phyloP scores from a whole-genome alignment of 1,140 invertebrate species.

The Monomorium pharaonis region DNA sequence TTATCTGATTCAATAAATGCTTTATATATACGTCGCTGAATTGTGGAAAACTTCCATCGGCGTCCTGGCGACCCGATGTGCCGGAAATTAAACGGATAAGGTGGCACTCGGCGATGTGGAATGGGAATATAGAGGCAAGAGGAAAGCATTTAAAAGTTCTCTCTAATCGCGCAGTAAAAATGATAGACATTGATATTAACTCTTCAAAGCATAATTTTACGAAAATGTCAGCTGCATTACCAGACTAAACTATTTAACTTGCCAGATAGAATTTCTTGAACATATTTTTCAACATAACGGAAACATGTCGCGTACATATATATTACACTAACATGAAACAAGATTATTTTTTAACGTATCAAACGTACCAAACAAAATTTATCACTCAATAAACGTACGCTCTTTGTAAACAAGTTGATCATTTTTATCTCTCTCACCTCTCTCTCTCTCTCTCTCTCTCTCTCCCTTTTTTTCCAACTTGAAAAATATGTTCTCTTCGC shows the following conservation, averaged over 20 bases:
- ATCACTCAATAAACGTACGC: not conserved
- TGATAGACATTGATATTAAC: slow-evolving; percentile 11
- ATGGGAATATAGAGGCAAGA: slow-evolving; percentile 1
- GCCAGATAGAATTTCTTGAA: slow-evolving; percentile 11
- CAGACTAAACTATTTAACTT: slow-evolving; percentile 30
- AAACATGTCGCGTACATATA: not conserved
- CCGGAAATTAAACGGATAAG: slow-evolving; percentile 58
- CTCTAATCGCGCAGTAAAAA: slow-evolving; percentile 22
- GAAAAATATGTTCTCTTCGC: not conserved
- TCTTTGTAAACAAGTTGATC: slow-evolving; percentile 28
- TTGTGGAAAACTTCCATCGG: slow-evolving; percentile 49
- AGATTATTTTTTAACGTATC: slow-evolving; percentile 1
- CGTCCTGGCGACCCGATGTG: slow-evolving; percentile 9
- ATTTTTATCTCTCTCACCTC: slow-evolving; percentile 20
- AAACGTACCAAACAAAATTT: slow-evolving; percentile 7
- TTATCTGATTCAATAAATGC: slow-evolving; percentile 59
- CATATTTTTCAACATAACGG: not conserved
- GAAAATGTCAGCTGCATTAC: slow-evolving; percentile 6
- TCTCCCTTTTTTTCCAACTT: not conserved
- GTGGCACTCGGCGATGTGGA: slow-evolving; percentile 22
- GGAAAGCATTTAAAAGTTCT: slow-evolving; percentile 36
- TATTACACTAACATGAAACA: not conserved
- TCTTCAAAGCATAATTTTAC: slow-evolving; percentile 31
- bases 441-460: not conserved
- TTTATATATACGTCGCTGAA: slow-evolving; percentile 31